These are phyloP conservation scores for Serripes groenlandicus DNA, from an alignment of 2,888 invertebrate species.

Conservation along the genomic window DNA sequence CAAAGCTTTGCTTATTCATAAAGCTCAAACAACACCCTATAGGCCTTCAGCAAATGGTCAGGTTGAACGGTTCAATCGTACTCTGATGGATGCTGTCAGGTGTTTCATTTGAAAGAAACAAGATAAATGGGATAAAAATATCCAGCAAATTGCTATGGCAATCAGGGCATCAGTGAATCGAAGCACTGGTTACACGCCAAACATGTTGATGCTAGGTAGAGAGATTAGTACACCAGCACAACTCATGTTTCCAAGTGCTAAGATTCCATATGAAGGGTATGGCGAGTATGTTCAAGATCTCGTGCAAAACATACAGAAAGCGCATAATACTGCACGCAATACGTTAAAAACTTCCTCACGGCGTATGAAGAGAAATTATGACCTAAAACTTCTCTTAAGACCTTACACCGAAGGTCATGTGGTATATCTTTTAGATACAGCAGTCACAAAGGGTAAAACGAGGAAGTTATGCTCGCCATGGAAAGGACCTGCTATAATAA, in stretches of 20 bases:
- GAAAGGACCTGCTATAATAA: too few species aligned
- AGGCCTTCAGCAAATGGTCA: constrained; percentile 16
- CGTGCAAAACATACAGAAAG: neutral
- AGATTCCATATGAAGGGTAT: too few species aligned
- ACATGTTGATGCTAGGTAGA: constrained; percentile 23
- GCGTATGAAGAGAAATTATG: constrained; percentile 33
- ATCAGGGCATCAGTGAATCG: constrained; percentile 20
- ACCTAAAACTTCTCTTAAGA: constrained; percentile 15
- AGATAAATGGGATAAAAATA: neutral
- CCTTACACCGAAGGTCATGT: too few species aligned
- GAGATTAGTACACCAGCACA: constrained; percentile 18
- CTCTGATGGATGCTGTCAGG: constrained; percentile 10
- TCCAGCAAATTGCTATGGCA: constrained; percentile 25
- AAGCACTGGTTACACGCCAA: constrained; percentile 17
- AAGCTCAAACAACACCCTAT: constrained; percentile 16
- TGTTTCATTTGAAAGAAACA: constrained; percentile 12
- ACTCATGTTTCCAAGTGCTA: constrained; percentile 19
- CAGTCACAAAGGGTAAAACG: too few species aligned
- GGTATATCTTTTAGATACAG: too few species aligned
- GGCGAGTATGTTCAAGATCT: constrained; percentile 10
- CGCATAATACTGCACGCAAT: constrained; percentile 16
- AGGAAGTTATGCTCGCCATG: too few species aligned
- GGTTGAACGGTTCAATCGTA: constrained; percentile 14
- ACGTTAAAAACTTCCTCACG: constrained; percentile 7
- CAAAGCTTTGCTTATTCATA: constrained; percentile 3